These are phyloP conservation scores for Drosophila trapezifrons DNA, from an alignment of 1,140 invertebrate species.

Conservation along the genomic window DNA sequence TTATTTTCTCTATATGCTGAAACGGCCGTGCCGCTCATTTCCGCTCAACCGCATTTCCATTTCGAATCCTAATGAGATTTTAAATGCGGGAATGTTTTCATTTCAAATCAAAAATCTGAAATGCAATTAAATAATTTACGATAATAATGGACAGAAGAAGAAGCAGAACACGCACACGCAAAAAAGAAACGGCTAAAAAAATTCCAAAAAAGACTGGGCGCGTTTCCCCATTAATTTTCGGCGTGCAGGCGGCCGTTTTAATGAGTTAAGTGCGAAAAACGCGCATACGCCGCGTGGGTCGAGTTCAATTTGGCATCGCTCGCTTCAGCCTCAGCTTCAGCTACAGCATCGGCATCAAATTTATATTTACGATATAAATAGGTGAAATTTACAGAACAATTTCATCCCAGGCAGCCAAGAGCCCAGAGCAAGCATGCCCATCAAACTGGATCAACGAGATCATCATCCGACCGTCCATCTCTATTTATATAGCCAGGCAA, in stretches of 20 bases:
- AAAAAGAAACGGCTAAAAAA: constrained; percentile 21
- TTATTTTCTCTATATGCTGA: neutral
- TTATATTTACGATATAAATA: constrained; percentile 68
- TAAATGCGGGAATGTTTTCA: constrained; percentile 59
- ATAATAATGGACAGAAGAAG: constrained; percentile 26
- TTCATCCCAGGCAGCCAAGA: constrained; percentile 22
- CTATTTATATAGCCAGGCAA: constrained; percentile 42
- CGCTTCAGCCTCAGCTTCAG: constrained; percentile 5
- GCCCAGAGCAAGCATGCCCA: constrained; percentile 16
- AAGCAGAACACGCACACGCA: constrained; percentile 9
- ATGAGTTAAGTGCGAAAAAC: constrained; percentile 80
- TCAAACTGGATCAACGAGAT: constrained; percentile 63
- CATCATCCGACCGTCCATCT: constrained; percentile 40
- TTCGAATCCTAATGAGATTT: constrained; percentile 55
- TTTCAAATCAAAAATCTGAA: constrained; percentile 52
- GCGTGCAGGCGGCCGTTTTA: constrained; percentile 49
- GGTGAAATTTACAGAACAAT: constrained; percentile 46
- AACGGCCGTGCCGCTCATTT: constrained; percentile 20
- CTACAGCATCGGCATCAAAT: constrained; percentile 31
- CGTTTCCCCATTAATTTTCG: constrained; percentile 48
- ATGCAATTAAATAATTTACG: constrained; percentile 73
- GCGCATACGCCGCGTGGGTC: constrained; percentile 69
- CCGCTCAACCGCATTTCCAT: constrained; percentile 38
- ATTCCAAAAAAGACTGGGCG: constrained; percentile 24
- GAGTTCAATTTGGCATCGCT: constrained; percentile 15